Conservation (phyloP, 1,140 invertebrate genomes). For the Calliopsis andreniformis region DNA sequence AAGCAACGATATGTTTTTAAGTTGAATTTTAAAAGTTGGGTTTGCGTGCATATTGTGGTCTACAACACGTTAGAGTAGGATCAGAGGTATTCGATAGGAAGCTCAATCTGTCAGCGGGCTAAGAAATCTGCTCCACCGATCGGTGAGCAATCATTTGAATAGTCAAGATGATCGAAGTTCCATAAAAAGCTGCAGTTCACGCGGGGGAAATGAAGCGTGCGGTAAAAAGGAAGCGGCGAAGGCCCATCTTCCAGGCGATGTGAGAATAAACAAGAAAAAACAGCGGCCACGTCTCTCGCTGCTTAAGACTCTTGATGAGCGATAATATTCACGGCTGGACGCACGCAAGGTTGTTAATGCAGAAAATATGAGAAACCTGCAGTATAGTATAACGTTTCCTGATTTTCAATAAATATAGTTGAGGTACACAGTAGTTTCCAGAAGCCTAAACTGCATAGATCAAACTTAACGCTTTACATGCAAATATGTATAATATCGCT, state of each 20-base stretch:
- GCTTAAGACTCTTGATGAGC: not conserved
- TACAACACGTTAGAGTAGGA: too few species aligned
- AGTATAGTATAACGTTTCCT: conserved; percentile 39
- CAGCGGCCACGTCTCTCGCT: not conserved
- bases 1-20: too few species aligned
- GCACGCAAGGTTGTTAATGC: conserved; percentile 2
- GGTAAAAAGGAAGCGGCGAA: not conserved
- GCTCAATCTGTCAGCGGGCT: too few species aligned
- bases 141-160: not conserved
- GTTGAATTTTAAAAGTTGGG: too few species aligned
- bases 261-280: not conserved
- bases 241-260: not conserved
- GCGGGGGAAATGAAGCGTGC: not conserved
- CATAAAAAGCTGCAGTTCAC: not conserved
- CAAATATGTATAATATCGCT: too few species aligned
- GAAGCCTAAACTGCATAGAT: too few species aligned
- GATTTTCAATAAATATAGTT: not conserved
- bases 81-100: too few species aligned
- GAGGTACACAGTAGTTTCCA: too few species aligned
- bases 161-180: not conserved
- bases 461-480: too few species aligned
- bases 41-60: too few species aligned
- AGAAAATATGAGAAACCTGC: conserved; percentile 35
- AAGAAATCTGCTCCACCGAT: conserved; percentile 25
- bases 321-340: conserved; percentile 9